phyloP scores from a whole-genome alignment of 2,888 invertebrate species.

The Harpalus rufipes region DNA sequence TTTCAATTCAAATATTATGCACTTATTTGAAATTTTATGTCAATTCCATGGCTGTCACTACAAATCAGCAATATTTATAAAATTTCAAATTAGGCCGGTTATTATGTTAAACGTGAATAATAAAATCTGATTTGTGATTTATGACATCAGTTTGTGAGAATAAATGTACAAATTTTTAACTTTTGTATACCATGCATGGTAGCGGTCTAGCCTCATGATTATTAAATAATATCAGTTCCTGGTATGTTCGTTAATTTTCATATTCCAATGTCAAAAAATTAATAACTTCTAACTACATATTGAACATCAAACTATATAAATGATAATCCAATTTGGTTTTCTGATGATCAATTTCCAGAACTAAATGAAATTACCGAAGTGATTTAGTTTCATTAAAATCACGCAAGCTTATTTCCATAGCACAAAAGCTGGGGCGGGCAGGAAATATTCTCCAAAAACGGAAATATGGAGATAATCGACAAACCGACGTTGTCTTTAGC shows the following conservation, averaged over 20 bases:
- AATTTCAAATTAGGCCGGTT: too few relatives aligned
- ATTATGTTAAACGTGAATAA: too few relatives aligned
- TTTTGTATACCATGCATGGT: too few relatives aligned
- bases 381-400: slow-evolving; percentile 49
- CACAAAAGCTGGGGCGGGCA: background rate
- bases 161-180: too few relatives aligned
- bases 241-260: background rate
- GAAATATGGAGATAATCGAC: slow-evolving; percentile 53
- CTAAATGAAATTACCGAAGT: slow-evolving; percentile 43
- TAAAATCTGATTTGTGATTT: too few relatives aligned
- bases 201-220: too few relatives aligned
- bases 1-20: too few relatives aligned
- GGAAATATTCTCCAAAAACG: slow-evolving; percentile 50
- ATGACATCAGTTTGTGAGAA: too few relatives aligned
- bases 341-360: slow-evolving; percentile 28
- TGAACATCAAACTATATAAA: slow-evolving; percentile 28
- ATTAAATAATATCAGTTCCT: background rate
- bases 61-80: too few relatives aligned
- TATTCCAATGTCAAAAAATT: background rate
- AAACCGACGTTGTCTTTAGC: slow-evolving; percentile 47
- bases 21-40: too few relatives aligned
- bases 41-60: too few relatives aligned
- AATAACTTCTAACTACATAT: background rate
- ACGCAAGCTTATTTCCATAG: slow-evolving; percentile 41
- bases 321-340: slow-evolving; percentile 11